Conservation (phyloP, 1,140 invertebrate species). For the Drosophila pachea region DNA sequence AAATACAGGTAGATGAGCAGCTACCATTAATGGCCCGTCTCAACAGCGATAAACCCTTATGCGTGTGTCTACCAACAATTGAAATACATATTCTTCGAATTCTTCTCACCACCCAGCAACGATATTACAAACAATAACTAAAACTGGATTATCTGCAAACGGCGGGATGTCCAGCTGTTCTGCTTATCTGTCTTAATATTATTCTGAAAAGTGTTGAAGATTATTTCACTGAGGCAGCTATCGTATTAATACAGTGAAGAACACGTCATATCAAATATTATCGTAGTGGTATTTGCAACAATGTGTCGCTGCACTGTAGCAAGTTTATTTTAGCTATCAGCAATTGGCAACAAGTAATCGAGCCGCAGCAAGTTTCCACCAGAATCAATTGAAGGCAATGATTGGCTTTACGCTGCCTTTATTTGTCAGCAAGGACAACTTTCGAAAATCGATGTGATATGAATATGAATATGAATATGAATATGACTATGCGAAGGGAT, state of each 20-base stretch:
- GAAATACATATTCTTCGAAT: conserved; percentile 34
- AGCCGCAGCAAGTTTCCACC: not conserved
- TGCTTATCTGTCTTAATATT: conserved; percentile 20
- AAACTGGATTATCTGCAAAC: conserved; percentile 14
- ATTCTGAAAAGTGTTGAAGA: conserved; percentile 9
- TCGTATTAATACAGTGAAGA: conserved; percentile 1
- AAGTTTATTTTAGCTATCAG: conserved; percentile 46
- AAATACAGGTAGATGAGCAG: conserved; percentile 13
- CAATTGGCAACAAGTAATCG: conserved; percentile 43
- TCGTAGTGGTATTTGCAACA: not conserved
- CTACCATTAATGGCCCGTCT: conserved; percentile 48
- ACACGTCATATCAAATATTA: conserved; percentile 10
- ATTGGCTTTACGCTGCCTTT: conserved; percentile 1
- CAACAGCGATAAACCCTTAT: conserved; percentile 33
- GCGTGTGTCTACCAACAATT: conserved; percentile 24
- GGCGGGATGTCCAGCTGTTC: conserved; percentile 1
- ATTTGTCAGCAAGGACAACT: conserved; percentile 5
- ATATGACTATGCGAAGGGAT: conserved; percentile 2
- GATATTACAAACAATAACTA: conserved; percentile 7
- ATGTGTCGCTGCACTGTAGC: not conserved
- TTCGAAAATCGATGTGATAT: not conserved
- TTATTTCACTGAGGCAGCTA: conserved; percentile 1
- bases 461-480: no score
- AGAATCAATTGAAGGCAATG: conserved; percentile 13
- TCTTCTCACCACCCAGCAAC: conserved; percentile 10